Percentiles rank a stretch among this genome's conserved stretches.
phyloP scores from a whole-genome alignment of 2,888 invertebrate species.

The Neoaliturus tenellus region DNA sequence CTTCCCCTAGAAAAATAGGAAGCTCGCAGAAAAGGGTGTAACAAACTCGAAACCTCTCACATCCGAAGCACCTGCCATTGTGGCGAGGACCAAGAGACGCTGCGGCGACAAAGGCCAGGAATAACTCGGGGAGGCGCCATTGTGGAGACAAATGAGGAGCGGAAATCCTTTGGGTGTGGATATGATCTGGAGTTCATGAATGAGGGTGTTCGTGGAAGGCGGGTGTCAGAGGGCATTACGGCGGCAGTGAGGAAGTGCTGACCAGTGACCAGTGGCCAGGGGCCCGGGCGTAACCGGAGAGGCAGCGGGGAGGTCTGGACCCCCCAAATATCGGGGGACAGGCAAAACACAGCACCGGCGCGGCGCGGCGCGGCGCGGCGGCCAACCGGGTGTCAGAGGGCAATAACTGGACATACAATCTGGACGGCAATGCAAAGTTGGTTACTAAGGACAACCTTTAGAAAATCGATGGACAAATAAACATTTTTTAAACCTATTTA shows the following conservation, averaged over 20 bases:
- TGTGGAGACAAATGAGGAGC: constrained; percentile 17
- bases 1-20: not conserved
- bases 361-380: no score
- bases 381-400: no score
- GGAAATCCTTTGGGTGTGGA: constrained; percentile 49
- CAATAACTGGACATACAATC: no score
- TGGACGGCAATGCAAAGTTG: no score
- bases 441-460: no score
- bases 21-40: not conserved
- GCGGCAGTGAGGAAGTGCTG: constrained; percentile 44
- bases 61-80: not conserved
- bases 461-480: no score
- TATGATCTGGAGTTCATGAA: constrained; percentile 46
- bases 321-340: not conserved
- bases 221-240: constrained; percentile 40
- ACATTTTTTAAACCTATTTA: no score
- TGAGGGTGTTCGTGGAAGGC: constrained; percentile 39
- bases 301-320: constrained; percentile 25
- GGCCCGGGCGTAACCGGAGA: constrained; percentile 30
- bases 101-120: constrained; percentile 16
- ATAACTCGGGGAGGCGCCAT: not conserved
- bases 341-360: no score
- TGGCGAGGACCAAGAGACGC: not conserved
- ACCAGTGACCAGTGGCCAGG: constrained; percentile 29
- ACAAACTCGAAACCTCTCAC: not conserved